These are phyloP conservation scores for Pseudomyrmex flavicornis DNA, from an alignment of 1,140 invertebrate species.

Conservation along the genomic window DNA sequence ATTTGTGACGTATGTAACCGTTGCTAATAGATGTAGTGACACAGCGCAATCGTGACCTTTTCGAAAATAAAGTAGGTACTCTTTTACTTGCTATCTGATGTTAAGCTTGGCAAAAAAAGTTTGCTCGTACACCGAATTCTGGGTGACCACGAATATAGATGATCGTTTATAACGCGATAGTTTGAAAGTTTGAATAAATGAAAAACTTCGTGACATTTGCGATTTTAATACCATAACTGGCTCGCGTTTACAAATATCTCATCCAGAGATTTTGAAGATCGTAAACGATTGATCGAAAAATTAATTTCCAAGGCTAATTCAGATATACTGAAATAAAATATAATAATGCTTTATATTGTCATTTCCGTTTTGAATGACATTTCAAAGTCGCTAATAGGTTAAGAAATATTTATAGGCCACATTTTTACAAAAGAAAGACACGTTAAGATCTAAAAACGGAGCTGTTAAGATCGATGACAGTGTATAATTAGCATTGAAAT, in stretches of 20 bases:
- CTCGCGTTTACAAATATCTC: neutral
- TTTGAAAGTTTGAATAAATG: neutral
- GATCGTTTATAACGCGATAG: neutral
- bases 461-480: neutral
- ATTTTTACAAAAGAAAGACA: conserved; percentile 17
- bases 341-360: conserved; percentile 6
- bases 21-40: neutral
- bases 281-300: neutral
- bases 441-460: conserved; percentile 19
- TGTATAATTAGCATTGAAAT: too few species aligned
- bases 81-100: conserved; percentile 17
- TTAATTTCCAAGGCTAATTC: neutral
- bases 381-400: conserved; percentile 40
- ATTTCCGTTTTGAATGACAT: conserved; percentile 54
- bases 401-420: conserved; percentile 36
- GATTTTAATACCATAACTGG: neutral
- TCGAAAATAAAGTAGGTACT: conserved; percentile 23
- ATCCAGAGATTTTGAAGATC: neutral
- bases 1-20: neutral
- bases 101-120: conserved; percentile 13
- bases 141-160: conserved; percentile 2
- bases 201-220: neutral
- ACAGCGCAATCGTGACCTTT: conserved; percentile 47
- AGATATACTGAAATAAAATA: neutral
- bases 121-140: neutral